These are phyloP conservation scores for Achroia grisella DNA, from an alignment of 1,140 invertebrate species.

Conservation along the genomic window DNA sequence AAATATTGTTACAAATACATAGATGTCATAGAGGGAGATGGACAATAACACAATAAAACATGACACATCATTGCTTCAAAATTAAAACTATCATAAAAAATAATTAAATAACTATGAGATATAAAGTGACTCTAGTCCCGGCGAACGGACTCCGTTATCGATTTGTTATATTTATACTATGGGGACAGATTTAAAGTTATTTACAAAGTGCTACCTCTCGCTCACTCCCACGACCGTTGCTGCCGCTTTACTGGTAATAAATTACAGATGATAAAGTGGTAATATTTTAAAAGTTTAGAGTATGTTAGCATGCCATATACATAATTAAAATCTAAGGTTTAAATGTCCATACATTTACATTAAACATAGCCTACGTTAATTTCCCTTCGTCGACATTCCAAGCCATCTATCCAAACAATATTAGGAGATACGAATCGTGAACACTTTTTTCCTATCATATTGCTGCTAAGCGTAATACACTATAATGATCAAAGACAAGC, in stretches of 20 bases:
- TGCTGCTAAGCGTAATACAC: conserved; percentile 30
- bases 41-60: conserved; percentile 39
- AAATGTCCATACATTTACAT: conserved; percentile 18
- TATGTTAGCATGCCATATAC: conserved; percentile 12
- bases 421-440: conserved; percentile 16
- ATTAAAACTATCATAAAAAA: conserved; percentile 64
- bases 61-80: conserved; percentile 58
- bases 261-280: conserved; percentile 7
- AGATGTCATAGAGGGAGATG: conserved; percentile 19
- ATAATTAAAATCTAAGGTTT: conserved; percentile 26
- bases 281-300: conserved; percentile 8
- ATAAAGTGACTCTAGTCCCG: conserved; percentile 62
- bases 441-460: conserved; percentile 35
- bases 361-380: conserved; percentile 10
- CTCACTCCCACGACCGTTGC: conserved; percentile 46
- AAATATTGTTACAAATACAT: conserved; percentile 9
- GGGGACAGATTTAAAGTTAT: conserved; percentile 59
- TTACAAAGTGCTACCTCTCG: conserved; percentile 65
- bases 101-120: conserved; percentile 72
- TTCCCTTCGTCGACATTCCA: conserved; percentile 8
- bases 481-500: conserved; percentile 26
- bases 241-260: conserved; percentile 30
- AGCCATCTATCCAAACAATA: conserved; percentile 13
- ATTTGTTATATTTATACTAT: conserved; percentile 61
- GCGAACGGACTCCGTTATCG: conserved; percentile 31